phyloP scores from a whole-genome alignment of 2,888 invertebrate genomes.

The Anthophora plumipes region DNA sequence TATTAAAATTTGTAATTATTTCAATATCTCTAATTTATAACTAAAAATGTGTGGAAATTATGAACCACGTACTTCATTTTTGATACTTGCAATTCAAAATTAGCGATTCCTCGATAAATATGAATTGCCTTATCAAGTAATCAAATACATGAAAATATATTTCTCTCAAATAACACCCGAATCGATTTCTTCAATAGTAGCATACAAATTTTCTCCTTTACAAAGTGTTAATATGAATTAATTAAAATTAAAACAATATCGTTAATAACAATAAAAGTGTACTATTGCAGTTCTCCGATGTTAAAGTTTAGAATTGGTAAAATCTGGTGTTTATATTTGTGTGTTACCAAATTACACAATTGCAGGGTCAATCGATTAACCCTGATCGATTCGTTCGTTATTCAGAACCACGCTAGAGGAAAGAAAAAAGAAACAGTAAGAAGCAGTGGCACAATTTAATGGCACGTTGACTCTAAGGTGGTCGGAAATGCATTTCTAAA shows the following conservation, averaged over 20 bases:
- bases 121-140: too few relatives aligned
- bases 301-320: neutral
- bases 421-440: neutral
- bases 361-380: neutral
- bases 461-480: constrained; percentile 10
- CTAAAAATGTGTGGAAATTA: too few relatives aligned
- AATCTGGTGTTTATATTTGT: neutral
- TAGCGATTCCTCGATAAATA: too few relatives aligned
- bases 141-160: too few relatives aligned
- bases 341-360: neutral
- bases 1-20: too few relatives aligned
- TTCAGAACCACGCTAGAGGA: rapidly evolving
- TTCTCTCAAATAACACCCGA: too few relatives aligned
- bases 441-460: constrained; percentile 15
- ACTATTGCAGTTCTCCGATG: too few relatives aligned
- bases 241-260: neutral
- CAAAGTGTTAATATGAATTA: neutral
- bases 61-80: too few relatives aligned
- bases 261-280: neutral
- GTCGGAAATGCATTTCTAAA: constrained; percentile 59
- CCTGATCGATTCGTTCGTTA: constrained; percentile 1
- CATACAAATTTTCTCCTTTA: neutral
- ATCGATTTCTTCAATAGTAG: too few relatives aligned
- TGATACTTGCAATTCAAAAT: too few relatives aligned
- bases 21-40: too few relatives aligned